Evolutionary conservation across 1,140 invertebrate species (phyloP).

Genomic region (Chelonus insularis): DNA sequence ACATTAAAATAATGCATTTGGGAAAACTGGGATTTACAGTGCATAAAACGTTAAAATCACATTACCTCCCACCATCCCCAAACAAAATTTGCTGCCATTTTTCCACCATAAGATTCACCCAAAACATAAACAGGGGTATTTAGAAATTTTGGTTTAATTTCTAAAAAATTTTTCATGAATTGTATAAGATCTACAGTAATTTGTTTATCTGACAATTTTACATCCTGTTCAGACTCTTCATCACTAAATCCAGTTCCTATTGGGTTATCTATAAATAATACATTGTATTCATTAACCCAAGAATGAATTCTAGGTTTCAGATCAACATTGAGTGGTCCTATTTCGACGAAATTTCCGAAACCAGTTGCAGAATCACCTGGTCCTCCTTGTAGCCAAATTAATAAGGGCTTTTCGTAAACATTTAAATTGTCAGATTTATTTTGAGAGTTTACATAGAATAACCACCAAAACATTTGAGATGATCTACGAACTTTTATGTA

Average conservation of each 20-base stretch:
- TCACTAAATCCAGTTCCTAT: conserved; percentile 87
- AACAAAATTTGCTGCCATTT: conserved; percentile 86
- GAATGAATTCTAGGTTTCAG: conserved; percentile 69
- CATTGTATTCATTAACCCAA: conserved; percentile 79
- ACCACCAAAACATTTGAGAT: conserved; percentile 83
- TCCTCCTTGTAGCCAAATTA: conserved; percentile 79
- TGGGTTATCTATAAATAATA: conserved; percentile 86
- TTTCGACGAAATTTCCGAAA: conserved; percentile 77
- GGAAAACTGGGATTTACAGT: no score
- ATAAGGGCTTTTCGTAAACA: conserved; percentile 70
- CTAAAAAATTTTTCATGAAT: conserved; percentile 69
- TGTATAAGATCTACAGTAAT: conserved; percentile 77
- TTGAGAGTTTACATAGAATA: conserved; percentile 64
- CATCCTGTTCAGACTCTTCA: conserved; percentile 69
- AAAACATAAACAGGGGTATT: conserved; percentile 77
- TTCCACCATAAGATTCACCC: conserved; percentile 86
- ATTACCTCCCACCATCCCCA: no score
- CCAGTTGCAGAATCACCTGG: conserved; percentile 76
- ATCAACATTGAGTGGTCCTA: conserved; percentile 72
- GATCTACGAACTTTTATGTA: conserved; percentile 68
- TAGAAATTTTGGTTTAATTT: conserved; percentile 67
- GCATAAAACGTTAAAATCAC: no score
- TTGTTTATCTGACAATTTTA: no score
- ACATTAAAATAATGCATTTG: no score
- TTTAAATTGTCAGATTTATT: conserved; percentile 24